These are phyloP conservation scores for Halcyon smyrnensis DNA, from an alignment of 2,797 vertebrate genomes.

Conservation along the genomic window DNA sequence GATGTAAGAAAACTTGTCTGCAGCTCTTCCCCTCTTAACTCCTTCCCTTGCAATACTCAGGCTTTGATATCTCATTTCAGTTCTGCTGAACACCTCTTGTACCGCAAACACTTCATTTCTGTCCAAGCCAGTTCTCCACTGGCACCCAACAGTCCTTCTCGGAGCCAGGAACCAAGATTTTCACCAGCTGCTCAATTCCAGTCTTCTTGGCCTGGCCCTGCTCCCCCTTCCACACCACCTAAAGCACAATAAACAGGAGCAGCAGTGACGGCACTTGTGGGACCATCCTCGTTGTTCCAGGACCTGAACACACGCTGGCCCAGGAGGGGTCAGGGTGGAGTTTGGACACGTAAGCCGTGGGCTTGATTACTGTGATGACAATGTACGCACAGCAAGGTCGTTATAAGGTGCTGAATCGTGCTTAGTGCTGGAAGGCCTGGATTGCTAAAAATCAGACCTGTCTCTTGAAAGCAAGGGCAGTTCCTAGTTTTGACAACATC, in stretches of 20 bases:
- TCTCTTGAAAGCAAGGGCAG: background rate
- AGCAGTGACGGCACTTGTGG: background rate
- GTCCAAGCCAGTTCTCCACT: background rate
- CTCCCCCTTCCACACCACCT: background rate
- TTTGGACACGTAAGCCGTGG: background rate
- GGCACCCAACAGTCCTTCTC: background rate
- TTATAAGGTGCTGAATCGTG: background rate
- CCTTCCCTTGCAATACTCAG: background rate
- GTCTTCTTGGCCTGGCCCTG: background rate
- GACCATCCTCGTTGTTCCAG: background rate
- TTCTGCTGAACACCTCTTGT: background rate
- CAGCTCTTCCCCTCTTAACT: background rate
- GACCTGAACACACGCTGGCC: background rate
- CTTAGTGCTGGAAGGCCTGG: background rate
- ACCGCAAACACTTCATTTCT: background rate
- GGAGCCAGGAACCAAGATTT: background rate
- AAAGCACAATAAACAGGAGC: accelerated
- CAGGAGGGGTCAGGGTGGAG: background rate
- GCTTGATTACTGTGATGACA: background rate
- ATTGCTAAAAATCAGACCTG: background rate
- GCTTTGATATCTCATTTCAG: background rate
- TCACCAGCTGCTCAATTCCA: background rate
- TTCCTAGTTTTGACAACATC: background rate
- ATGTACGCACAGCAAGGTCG: accelerated
- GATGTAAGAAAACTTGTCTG: background rate